phyloP scores from a whole-genome alignment of 1,140 invertebrate species.

The Musca domestica region DNA sequence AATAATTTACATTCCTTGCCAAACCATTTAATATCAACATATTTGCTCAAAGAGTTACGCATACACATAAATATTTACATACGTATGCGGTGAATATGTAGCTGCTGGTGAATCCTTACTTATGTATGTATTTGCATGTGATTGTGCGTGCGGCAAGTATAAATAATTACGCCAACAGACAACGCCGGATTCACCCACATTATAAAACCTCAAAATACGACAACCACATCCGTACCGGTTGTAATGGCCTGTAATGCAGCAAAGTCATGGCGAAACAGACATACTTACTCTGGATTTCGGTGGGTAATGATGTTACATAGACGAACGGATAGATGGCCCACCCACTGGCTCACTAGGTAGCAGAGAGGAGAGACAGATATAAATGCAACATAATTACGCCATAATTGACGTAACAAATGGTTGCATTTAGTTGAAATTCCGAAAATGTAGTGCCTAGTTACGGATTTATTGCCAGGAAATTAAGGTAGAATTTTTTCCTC shows the following conservation, averaged over 20 bases:
- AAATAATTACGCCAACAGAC: not conserved
- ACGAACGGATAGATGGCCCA: not conserved
- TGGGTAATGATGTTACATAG: no score
- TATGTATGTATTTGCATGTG: not conserved
- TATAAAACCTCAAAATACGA: constrained; percentile 6
- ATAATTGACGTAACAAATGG: constrained; percentile 14
- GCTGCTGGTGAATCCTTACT: not conserved
- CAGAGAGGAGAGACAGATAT: not conserved
- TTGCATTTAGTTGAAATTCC: not conserved
- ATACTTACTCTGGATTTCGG: not conserved
- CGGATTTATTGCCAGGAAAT: no score
- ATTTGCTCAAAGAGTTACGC: no score
- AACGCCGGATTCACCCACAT: not conserved
- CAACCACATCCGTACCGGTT: constrained; percentile 9
- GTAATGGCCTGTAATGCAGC: not conserved
- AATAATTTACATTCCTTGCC: no score
- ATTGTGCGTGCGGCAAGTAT: not conserved
- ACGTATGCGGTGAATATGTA: no score
- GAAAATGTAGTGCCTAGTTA: no score
- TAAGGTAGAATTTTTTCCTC: no score
- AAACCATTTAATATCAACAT: no score
- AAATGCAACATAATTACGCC: constrained; percentile 11
- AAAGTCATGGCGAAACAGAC: not conserved
- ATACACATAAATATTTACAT: no score
- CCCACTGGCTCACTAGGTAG: not conserved